Conservation (phyloP, 2,888 invertebrate genomes). For the Ischnura elegans region DNA sequence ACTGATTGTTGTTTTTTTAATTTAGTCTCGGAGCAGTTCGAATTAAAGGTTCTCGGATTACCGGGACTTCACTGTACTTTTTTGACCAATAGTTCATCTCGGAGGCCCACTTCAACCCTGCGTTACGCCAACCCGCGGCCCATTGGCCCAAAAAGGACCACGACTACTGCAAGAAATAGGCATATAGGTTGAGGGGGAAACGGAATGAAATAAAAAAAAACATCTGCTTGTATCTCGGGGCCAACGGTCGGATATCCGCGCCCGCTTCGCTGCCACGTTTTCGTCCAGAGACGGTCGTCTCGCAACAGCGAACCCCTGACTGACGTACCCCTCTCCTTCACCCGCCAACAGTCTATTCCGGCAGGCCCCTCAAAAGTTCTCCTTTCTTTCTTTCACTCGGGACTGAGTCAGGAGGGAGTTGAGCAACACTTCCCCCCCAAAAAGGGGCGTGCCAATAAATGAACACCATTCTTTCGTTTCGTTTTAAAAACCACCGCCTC, state of each 20-base stretch:
- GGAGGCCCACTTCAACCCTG: too few species aligned
- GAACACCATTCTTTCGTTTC: not conserved
- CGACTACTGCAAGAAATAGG: too few species aligned
- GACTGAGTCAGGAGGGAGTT: not conserved
- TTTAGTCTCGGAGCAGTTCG: too few species aligned
- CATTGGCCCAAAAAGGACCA: not conserved
- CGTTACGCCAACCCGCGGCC: not conserved
- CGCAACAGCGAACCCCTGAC: conserved; percentile 10
- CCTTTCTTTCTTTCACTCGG: too few species aligned
- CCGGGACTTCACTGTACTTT: too few species aligned
- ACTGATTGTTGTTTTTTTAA: too few species aligned
- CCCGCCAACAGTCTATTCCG: not conserved
- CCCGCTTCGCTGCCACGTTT: not conserved
- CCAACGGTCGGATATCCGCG: conserved; percentile 12
- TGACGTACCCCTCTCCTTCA: not conserved
- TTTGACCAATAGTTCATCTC: too few species aligned
- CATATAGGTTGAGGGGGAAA: too few species aligned
- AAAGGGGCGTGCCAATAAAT: conserved; percentile 37
- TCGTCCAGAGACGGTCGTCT: not conserved
- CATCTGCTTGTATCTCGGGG: not conserved
- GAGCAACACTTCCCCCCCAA: not conserved
- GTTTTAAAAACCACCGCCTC: not conserved
- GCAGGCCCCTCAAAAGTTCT: not conserved
- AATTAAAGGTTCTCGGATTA: too few species aligned
- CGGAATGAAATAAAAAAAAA: not conserved